Evolutionary conservation across 2,797 vertebrate species (phyloP).

Genomic region (Aldrovandia affinis): DNA sequence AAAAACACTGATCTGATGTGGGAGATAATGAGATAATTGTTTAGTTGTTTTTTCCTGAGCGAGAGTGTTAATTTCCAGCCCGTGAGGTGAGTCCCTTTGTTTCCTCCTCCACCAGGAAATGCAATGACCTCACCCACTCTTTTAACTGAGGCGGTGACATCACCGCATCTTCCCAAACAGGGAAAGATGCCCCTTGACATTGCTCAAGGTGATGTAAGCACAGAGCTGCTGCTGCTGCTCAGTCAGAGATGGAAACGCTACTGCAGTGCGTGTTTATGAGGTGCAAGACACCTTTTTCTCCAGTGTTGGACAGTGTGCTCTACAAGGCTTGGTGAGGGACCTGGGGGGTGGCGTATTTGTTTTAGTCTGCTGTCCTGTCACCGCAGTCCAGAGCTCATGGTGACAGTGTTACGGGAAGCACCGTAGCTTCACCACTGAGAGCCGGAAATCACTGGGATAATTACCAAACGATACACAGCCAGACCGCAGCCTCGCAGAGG

Average conservation of each 20-base stretch:
- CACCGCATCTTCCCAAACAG: neutral
- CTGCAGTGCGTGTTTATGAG: too few species aligned
- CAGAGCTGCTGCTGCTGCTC: neutral
- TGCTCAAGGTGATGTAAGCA: neutral
- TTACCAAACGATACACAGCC: constrained; percentile 70
- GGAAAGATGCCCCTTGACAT: neutral
- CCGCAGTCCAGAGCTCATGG: neutral
- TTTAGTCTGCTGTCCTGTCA: neutral
- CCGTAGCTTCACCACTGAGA: constrained; percentile 61
- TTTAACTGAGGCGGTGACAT: neutral
- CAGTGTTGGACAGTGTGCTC: neutral
- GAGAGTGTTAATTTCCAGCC: constrained; percentile 51
- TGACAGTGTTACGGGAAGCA: constrained; percentile 37
- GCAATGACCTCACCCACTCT: neutral
- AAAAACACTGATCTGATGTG: neutral
- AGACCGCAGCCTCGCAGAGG: constrained; percentile 57
- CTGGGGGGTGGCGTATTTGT: neutral
- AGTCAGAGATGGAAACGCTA: neutral
- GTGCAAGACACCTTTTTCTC: too few species aligned
- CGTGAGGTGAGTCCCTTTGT: constrained; percentile 61
- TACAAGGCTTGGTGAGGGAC: neutral
- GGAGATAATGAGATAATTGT: constrained; percentile 34
- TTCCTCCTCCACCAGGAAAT: constrained; percentile 35
- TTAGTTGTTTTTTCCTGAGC: neutral
- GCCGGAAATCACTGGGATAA: constrained; percentile 65